Base-by-base conservation (phyloP, 2,797 vertebrate species). In the Gastrophryne carolinensis region DNA sequence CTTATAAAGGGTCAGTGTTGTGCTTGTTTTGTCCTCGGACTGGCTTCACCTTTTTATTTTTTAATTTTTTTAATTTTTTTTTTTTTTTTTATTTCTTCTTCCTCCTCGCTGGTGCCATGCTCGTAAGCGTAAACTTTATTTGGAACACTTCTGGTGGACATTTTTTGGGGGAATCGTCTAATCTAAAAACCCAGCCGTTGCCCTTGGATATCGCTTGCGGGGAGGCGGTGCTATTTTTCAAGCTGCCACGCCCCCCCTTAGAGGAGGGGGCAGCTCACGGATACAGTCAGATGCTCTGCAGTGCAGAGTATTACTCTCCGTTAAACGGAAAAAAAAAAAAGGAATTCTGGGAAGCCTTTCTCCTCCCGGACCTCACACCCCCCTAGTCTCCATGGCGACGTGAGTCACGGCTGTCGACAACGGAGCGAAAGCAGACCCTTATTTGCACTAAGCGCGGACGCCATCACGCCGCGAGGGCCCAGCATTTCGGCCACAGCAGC, bases 401-500 rank as follows among this genome's bases (percentile, higher is more conserved):
- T 35, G 34, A 35, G 34, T 12, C 12, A 35, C 37, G 13, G 37
- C 39, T 10, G 5, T n/a, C 15, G 4, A n/a, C 15, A n/a, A 44
- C 4, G n/a, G n/a, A n/a, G n/a, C n/a, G n/a, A n/a, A n/a, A n/a
- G n/a, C n/a, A n/a, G 12, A 17, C 34, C 57, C 30, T 57, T 70
- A 47, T 76, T 76, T 76, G 73, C 73, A 76, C 73, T 76, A 68
- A 75, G 11, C 12, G 24, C 50, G n/a, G 26, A 15, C 44, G n/a
- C 50, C 50, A 6, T 50, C 11, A 19, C 41, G 41, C 41, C 41
- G 61, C 37, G n/a, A n/a, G n/a, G n/a, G n/a, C n/a, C n/a, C n/a
- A 19, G 19, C 4, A 3, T 23, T 7, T n/a, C 54, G 21, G 57
- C 35, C 21, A 21, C 50, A n/a, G 52, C 6, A n/a, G 8, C 13